phyloP scores from a whole-genome alignment of 53 echinoderm and acorn worm species.

The Henricia sp. region DNA sequence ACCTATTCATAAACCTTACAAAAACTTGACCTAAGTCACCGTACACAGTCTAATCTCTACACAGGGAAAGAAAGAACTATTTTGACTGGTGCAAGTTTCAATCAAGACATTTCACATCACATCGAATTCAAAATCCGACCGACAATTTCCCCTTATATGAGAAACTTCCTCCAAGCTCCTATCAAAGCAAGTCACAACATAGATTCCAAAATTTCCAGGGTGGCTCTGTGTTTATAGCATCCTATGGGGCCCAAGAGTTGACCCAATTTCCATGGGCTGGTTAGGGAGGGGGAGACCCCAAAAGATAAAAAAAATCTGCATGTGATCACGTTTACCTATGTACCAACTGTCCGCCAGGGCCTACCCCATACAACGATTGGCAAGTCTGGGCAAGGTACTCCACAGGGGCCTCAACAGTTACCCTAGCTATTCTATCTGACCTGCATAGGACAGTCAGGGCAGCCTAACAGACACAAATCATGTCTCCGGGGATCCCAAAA shows the following conservation, averaged over 20 bases:
- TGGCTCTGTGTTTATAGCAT: constrained; percentile 17
- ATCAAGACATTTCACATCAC: too few species aligned
- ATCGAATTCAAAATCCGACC: neutral
- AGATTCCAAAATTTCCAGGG: neutral
- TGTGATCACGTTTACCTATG: neutral
- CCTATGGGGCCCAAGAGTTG: neutral
- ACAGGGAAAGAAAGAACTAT: too few species aligned
- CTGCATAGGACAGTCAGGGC: constrained; percentile 12
- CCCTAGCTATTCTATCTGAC: constrained; percentile 2
- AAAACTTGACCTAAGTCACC: too few species aligned
- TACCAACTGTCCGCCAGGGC: constrained; percentile 42
- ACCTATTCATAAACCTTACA: too few species aligned
- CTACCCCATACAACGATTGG: neutral
- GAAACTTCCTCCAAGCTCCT: constrained; percentile 3
- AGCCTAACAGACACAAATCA: neutral
- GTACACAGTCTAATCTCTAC: too few species aligned
- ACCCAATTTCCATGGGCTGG: constrained; percentile 21
- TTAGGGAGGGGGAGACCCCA: neutral
- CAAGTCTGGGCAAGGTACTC: neutral
- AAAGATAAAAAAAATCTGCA: too few species aligned
- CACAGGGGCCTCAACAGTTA: constrained; percentile 17
- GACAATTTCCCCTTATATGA: constrained; percentile 8
- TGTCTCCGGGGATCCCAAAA: too few species aligned
- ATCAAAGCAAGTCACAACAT: neutral
- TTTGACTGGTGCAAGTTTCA: too few species aligned